Evolutionary conservation across 2,888 invertebrate genomes (phyloP).

Genomic region (Sesia bembeciformis): DNA sequence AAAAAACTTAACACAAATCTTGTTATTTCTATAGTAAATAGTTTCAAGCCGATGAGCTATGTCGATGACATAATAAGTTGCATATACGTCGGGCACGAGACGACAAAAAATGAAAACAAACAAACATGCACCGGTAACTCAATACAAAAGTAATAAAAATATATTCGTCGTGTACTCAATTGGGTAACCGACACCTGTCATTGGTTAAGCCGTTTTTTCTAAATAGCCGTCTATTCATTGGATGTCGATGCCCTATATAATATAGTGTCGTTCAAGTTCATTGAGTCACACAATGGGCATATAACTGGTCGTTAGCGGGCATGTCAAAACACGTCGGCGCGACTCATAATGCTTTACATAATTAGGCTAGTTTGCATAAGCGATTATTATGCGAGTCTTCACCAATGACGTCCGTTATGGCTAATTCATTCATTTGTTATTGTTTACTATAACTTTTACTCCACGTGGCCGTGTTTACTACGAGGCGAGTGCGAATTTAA

Average conservation of each 20-base stretch:
- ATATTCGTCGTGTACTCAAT: conserved; percentile 41
- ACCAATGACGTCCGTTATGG: conserved; percentile 56
- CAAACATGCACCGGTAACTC: conserved; percentile 7
- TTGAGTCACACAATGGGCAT: conserved; percentile 61
- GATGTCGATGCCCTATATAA: conserved; percentile 69
- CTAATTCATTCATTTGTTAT: conserved; percentile 66
- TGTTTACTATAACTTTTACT: conserved; percentile 62
- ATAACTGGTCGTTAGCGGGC: conserved; percentile 63
- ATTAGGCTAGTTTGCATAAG: conserved; percentile 68
- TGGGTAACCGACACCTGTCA: conserved; percentile 48
- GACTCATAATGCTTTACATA: conserved; percentile 65
- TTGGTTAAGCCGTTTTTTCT: conserved; percentile 40
- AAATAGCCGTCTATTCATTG: conserved; percentile 52
- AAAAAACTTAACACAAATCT: no score
- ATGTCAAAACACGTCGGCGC: conserved; percentile 61
- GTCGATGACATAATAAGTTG: no score
- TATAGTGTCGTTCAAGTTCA: conserved; percentile 65
- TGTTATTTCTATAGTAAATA: no score
- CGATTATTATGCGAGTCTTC: conserved; percentile 69
- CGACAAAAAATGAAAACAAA: no score
- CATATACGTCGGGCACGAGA: no score
- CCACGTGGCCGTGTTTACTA: conserved; percentile 62
- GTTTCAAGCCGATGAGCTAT: no score
- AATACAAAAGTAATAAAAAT: conserved; percentile 32
- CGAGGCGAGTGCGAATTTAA: conserved; percentile 42